phyloP scores from a whole-genome alignment of 2,888 invertebrate genomes.

The Agrochola lota region DNA sequence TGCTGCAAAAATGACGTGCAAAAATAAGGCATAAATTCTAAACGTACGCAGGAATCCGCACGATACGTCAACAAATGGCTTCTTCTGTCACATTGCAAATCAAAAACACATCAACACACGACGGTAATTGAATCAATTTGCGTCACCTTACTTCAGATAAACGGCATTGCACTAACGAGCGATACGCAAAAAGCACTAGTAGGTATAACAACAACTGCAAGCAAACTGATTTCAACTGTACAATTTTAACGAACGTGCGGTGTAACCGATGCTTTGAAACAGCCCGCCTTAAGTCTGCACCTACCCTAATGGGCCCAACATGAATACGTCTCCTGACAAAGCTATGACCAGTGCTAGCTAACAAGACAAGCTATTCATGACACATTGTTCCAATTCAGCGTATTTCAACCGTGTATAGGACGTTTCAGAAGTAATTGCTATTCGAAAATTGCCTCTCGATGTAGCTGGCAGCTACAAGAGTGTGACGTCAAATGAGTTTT shows the following conservation, averaged over 20 bases:
- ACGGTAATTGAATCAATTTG: slow-evolving; percentile 28
- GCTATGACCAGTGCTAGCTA: slow-evolving; percentile 36
- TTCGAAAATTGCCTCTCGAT: slow-evolving; percentile 54
- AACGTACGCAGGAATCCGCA: slow-evolving; percentile 7
- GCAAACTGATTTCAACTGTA: slow-evolving; percentile 34
- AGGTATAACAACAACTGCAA: background rate
- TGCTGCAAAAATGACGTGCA: slow-evolving; percentile 14
- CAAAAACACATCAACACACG: slow-evolving; percentile 44
- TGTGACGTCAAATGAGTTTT: slow-evolving; percentile 46
- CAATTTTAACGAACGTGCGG: slow-evolving; percentile 37
- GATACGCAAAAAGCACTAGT: slow-evolving; percentile 19
- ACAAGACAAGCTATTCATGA: slow-evolving; percentile 47
- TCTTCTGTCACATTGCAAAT: slow-evolving; percentile 45
- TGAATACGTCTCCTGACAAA: slow-evolving; percentile 51
- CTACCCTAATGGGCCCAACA: slow-evolving; percentile 29
- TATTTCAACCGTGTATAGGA: slow-evolving; percentile 36
- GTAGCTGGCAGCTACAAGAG: slow-evolving; percentile 22
- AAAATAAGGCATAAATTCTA: slow-evolving; percentile 12
- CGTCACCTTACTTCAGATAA: slow-evolving; percentile 17
- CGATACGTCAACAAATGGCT: slow-evolving; percentile 31
- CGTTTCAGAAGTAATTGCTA: slow-evolving; percentile 60
- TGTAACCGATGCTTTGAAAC: slow-evolving; percentile 37
- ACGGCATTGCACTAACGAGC: slow-evolving; percentile 40
- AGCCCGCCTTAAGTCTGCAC: slow-evolving; percentile 12
- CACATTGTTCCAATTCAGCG: slow-evolving; percentile 44